phyloP scores from a whole-genome alignment of 2,113 vertebrate species.

The Ovis aries region ARS-UI_Ramb_v3.0 NC_056074.1:29696501-29697000 shows the following conservation, averaged over 20 bases:
- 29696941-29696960: neutral
- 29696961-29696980: neutral
- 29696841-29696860: neutral
- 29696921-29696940: neutral
- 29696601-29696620: neutral
- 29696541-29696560: neutral
- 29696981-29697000: neutral
- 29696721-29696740: neutral
- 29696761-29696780: neutral
- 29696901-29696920: neutral
- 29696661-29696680: neutral
- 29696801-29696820: neutral
- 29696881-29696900: neutral
- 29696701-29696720: neutral
- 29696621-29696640: neutral
- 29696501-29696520: neutral
- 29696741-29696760: neutral
- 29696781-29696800: neutral
- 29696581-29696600: neutral
- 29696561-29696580: neutral
- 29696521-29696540: neutral
- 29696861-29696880: neutral
- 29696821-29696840: rapidly evolving
- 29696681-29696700: neutral
- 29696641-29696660: neutral